These are phyloP conservation scores for Ganaspis sp. DNA, from an alignment of 1,140 invertebrate species.

Conservation along the genomic window DNA sequence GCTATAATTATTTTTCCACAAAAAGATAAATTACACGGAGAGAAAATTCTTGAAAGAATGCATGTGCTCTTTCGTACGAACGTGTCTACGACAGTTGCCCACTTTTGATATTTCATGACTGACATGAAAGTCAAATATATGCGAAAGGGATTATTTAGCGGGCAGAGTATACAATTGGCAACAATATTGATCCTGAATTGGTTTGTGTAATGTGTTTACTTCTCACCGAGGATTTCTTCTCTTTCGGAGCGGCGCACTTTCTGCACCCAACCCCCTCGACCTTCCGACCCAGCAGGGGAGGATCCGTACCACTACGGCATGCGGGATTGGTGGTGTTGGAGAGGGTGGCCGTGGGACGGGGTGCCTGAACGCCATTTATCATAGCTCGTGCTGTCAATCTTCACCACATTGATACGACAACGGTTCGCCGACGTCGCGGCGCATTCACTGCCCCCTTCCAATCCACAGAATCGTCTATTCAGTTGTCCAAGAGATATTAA, in stretches of 20 bases:
- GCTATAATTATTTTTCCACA: no score
- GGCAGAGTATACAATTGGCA: background rate
- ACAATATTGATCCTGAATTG: conserved; percentile 61
- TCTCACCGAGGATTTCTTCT: conserved; percentile 62
- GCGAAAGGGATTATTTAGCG: no score
- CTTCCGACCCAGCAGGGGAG: conserved; percentile 58
- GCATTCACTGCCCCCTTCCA: conserved; percentile 42
- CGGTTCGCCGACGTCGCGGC: conserved; percentile 66
- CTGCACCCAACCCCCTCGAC: conserved; percentile 15
- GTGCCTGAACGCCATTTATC: conserved; percentile 69
- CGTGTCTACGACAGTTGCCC: no score
- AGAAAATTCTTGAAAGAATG: no score
- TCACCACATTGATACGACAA: conserved; percentile 70
- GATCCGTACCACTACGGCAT: conserved; percentile 51
- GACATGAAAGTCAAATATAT: background rate
- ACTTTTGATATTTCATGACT: background rate
- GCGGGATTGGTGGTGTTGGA: conserved; percentile 47
- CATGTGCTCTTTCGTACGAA: no score
- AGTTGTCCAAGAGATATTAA: conserved; percentile 47
- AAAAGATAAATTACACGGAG: no score
- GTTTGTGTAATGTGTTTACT: conserved; percentile 67
- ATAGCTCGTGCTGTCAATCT: conserved; percentile 72
- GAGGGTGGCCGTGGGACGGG: conserved; percentile 48
- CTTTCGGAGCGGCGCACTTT: conserved; percentile 43
- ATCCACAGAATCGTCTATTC: conserved; percentile 47